Evolutionary conservation across 92 coral and sea anemone species (phyloP), one percentile per base, ranked within the genome.

Genomic region (Ricordea florida): DNA sequence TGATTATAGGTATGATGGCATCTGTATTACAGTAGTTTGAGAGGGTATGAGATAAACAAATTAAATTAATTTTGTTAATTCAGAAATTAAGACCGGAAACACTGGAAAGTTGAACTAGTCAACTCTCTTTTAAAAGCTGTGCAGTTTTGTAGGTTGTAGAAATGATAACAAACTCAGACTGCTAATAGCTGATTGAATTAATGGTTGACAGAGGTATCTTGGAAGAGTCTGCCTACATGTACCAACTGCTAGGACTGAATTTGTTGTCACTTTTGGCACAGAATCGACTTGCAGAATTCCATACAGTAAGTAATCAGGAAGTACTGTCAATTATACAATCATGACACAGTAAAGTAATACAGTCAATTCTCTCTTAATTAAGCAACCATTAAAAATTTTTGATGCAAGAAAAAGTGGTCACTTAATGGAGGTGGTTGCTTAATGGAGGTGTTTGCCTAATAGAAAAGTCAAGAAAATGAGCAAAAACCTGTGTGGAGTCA

Each of bases 211-310:
- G 98, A 60, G 98, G 98, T 10, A 80, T 76, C 52, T 79, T 94
- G 20, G 97, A 94, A 67, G 98, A 94, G 29, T 94, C 98, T 22
- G 96, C 97, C 0, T 94, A 94, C 74, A 94, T 83, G 93, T 94
- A 92, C 40, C 98, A 94, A 58, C 90, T 85, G 2, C 75, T 94
- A 45, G 98, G 97, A 13, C 83, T 92, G 57, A 94, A 94, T 65
- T 86, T 94, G 66, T 78, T 94, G 30, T 92, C 97, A 21, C 82
- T 94, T 11, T 72, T 94, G 81, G 98, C 98, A 47, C 98, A 94
- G 59, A 94, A 94, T 71, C 85, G 98, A 51, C 85, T 94, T 51
- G 98, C 98, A 61, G 98, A 94, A 58, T 94, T 94, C 64, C 98
- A 94, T 40, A 91, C 97, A 9, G 97, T 91, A 83, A 47, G 97